Evolutionary conservation across 2,797 vertebrate genomes (phyloP), one percentile per base, ranked within the genome.

Genomic region (Acestrorhynchus altus): DNA sequence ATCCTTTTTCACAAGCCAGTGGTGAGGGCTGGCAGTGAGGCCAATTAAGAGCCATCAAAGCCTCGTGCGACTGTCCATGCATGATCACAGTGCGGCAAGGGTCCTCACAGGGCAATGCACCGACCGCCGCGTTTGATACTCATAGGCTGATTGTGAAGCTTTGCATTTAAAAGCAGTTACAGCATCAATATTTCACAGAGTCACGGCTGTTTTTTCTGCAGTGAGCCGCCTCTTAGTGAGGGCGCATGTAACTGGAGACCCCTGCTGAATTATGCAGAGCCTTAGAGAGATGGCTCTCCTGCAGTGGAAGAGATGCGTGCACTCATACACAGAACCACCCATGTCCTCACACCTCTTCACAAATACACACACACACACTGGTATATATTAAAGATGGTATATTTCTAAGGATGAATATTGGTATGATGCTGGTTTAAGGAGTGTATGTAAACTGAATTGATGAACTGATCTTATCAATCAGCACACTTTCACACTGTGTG

Each of bases 241-340:
- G 83, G 81, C 79, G 80, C 60, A 54, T 88, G 92, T 92, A 94
- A 93, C 86, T 85, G 84, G 89, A 92, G 88, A 85, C 84, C 84
- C 82, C 76, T 82, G 67, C 57, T 93, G 83, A 93, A n/a, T n/a
- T n/a, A n/a, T n/a, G n/a, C n/a, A n/a, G 86, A 87, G 63, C 74
- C 80, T 82, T 46, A 85, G 82, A 84, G 78, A 83, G 39, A 16
- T 54, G 20, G 57, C 40, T 77, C 79, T 87, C 18, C 75, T 83
- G 86, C 82, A 85, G 68, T 10, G 64, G 28, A 61, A 72, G 16
- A 85, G 7, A 35, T 64, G 31, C 42, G 64, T 39, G 67, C 42
- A 35, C 57, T 35, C 40, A 42, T 42, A 35, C 31, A 49, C 28
- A 35, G n/a, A n/a, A n/a, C n/a, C n/a, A n/a, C n/a, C n/a, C n/a